Conservation (phyloP, 2,888 invertebrate genomes). For the Tethea ocularis region DNA sequence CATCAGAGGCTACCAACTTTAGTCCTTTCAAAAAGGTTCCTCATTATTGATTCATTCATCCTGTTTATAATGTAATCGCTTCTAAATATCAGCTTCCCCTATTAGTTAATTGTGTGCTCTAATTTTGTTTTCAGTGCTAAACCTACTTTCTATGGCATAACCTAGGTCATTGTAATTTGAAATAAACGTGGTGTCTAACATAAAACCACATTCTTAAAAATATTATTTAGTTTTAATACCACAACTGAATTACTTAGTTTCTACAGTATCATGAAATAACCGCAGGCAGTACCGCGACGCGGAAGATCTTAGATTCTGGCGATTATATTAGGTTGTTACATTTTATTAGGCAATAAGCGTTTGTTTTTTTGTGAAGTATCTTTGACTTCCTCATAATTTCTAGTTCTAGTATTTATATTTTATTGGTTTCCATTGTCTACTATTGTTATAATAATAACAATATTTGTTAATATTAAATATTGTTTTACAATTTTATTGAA, state of each 20-base stretch:
- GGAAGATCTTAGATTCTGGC: neutral
- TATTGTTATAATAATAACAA: no score
- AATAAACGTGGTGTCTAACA: neutral
- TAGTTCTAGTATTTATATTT: neutral
- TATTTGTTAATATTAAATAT: no score
- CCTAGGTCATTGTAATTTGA: neutral
- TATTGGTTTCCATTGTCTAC: no score
- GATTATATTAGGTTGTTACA: neutral
- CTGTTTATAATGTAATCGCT: no score
- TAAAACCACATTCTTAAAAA: neutral
- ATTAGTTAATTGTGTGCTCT: no score
- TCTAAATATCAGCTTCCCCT: no score
- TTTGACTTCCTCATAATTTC: neutral
- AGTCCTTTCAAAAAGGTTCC: no score
- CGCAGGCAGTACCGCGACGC: neutral
- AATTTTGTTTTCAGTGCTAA: neutral
- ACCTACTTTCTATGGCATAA: neutral
- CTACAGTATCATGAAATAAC: conserved; percentile 1
- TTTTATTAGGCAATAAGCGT: neutral
- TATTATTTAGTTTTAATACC: neutral
- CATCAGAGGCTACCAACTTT: no score
- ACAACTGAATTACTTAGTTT: neutral
- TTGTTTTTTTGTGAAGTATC: neutral
- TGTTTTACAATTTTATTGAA: no score
- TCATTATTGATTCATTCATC: no score